Evolutionary conservation across 2,797 vertebrate species (phyloP), one percentile per base, ranked within the genome.

Genomic region (Dromococcyx pavoninus): DNA sequence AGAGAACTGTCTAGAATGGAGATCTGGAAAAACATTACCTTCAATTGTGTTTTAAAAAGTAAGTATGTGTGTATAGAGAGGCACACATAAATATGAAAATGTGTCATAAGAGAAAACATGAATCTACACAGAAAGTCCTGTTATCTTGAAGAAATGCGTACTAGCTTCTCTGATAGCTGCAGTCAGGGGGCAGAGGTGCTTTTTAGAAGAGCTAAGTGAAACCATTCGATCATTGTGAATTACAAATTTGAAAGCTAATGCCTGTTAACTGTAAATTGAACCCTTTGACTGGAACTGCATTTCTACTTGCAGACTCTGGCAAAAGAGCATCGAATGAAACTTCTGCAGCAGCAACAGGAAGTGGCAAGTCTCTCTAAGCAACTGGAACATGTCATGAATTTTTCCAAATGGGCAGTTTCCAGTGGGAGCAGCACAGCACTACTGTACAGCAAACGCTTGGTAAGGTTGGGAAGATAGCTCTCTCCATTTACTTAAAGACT

Each of bases 351-450:
- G 5, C 98, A 98, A 10, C 97, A 98, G 69, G 98, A 98, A 96
- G 98, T 98, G 74, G 97, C 98, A 76, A 97, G 97, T 82, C 98
- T 98, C 90, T 98, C 98, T 58, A 98, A 98, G 73, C 98, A 98
- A 84, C 92, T 98, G 95, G 98, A 98, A 76, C 98, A 98, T 4
- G 98, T 98, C 22, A 98, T 98, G 97, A 98, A 98, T 91, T 98
- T 98, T 95, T 98, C 98, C 80, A 98, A 98, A 77, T 98, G 98
- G 98, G 98, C 98, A 23, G 98, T 98, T 92, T 98, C 98, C 92
- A 98, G 98, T 91, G 97, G 98, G 79, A 98, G 98, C 96, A 98
- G 98, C 91, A 98, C 98, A 46, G 98, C 98, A 1, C 93, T 98
- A 33, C 88, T 98, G 17, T 98, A 98, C 95, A 98, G 98, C 95